Evolutionary conservation across 2,113 vertebrate genomes (phyloP).

Genomic region (Colaptes auratus): DNA sequence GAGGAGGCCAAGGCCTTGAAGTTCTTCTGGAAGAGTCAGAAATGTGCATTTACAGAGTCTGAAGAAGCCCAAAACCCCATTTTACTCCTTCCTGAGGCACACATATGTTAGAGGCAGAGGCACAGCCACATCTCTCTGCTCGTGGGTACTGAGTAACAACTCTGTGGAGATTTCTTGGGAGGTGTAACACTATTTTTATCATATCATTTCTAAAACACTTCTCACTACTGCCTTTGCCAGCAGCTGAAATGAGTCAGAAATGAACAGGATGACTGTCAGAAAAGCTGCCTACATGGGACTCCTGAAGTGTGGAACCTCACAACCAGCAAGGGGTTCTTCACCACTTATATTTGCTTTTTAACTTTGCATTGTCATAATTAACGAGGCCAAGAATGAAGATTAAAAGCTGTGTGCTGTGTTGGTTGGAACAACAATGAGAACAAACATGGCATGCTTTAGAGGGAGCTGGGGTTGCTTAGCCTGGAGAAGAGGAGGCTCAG

Average conservation of each 20-base stretch:
- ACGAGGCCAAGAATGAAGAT: neutral
- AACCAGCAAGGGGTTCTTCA: neutral
- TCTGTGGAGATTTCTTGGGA: neutral
- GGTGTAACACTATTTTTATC: neutral
- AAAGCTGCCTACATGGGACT: neutral
- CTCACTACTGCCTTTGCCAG: neutral
- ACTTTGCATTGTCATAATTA: neutral
- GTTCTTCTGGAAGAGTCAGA: neutral
- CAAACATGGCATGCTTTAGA: neutral
- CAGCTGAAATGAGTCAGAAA: neutral
- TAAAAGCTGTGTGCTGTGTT: constrained; percentile 1
- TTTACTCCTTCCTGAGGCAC: neutral
- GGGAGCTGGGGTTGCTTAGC: no score
- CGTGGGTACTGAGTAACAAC: neutral
- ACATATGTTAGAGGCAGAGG: neutral
- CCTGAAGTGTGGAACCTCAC: neutral
- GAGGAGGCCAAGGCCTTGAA: neutral
- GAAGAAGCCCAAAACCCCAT: neutral
- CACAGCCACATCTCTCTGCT: neutral
- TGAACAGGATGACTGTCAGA: neutral
- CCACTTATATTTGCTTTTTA: neutral
- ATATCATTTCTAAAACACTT: neutral
- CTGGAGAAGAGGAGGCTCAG: no score
- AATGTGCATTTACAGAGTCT: neutral
- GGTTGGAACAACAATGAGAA: constrained; percentile 15